Percentiles rank a stretch among this genome's conserved stretches.
Evolutionary conservation across 2,888 invertebrate genomes (phyloP).

Genomic region (Agrilus mali): DNA sequence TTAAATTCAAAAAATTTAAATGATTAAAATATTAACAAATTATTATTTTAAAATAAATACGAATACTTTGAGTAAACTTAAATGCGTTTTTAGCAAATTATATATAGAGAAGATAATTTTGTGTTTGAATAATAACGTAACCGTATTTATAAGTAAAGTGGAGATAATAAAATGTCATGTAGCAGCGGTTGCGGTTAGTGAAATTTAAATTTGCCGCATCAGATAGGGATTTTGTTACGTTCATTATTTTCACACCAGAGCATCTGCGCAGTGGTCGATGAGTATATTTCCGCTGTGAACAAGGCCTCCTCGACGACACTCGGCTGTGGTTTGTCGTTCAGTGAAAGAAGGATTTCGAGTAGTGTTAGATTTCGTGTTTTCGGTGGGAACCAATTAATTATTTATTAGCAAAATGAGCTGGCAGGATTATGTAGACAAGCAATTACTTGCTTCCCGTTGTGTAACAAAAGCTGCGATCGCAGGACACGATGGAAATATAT

Average conservation of each 20-base stretch:
- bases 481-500: constrained; percentile 89
- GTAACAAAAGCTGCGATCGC: constrained; percentile 90
- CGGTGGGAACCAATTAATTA: constrained; percentile 22
- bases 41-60: too few relatives aligned
- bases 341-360: constrained; percentile 9
- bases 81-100: too few relatives aligned
- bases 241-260: background rate
- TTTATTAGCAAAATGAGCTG: constrained; percentile 68
- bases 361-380: constrained; percentile 24
- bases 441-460: constrained; percentile 89
- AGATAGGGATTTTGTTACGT: background rate
- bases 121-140: too few relatives aligned
- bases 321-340: constrained; percentile 8
- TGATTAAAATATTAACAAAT: too few relatives aligned
- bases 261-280: background rate
- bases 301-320: too few relatives aligned
- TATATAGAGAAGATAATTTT: too few relatives aligned
- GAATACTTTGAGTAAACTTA: too few relatives aligned
- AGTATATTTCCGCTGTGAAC: too few relatives aligned
- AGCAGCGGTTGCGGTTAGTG: too few relatives aligned
- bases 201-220: constrained; percentile 1
- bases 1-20: too few relatives aligned
- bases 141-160: too few relatives aligned
- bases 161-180: too few relatives aligned
- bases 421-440: constrained; percentile 97